Percentiles rank a stretch among this genome's conserved stretches.
Conservation (phyloP, 2,888 invertebrate species). For the Cosmopolites sordidus region DNA sequence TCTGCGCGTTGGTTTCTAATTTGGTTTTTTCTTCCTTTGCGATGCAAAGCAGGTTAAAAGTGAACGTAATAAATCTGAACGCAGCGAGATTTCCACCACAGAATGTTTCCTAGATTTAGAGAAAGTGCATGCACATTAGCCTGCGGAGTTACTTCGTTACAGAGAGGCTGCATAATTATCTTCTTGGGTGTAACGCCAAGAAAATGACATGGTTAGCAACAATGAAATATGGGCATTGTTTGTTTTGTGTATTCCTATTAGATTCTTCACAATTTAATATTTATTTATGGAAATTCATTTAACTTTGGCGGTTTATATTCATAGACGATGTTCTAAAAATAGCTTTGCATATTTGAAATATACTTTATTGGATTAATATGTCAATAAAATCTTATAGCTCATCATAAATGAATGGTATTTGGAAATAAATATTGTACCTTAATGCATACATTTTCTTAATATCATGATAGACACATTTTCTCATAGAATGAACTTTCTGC, state of each 20-base stretch:
- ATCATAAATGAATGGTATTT: too few relatives aligned
- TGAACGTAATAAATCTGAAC: conserved; percentile 28
- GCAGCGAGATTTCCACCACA: conserved; percentile 20
- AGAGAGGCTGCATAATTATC: conserved; percentile 20
- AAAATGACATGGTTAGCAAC: conserved; percentile 3
- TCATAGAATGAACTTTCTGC: too few relatives aligned
- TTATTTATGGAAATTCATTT: neutral
- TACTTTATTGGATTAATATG: too few relatives aligned
- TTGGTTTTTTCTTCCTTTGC: conserved; percentile 16
- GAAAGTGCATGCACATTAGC: conserved; percentile 19
- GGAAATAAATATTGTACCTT: too few relatives aligned
- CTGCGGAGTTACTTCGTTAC: conserved; percentile 16
- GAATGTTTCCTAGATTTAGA: conserved; percentile 25
- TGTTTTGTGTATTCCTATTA: neutral
- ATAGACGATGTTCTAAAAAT: too few relatives aligned
- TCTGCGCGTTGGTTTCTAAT: conserved; percentile 24
- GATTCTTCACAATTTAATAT: neutral
- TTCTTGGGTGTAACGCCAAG: conserved; percentile 8
- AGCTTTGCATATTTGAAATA: too few relatives aligned
- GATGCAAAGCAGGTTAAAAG: conserved; percentile 27
- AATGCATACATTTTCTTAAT: too few relatives aligned
- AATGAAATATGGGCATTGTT: conserved; percentile 4
- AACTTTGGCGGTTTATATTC: neutral
- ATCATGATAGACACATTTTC: too few relatives aligned
- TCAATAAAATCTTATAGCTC: too few relatives aligned